A percentile compares a stretch with the other conserved stretches of the same genome.
These are phyloP conservation scores for Ophion ventricosus DNA, from an alignment of 2,888 invertebrate species.

Conservation along the genomic window DNA sequence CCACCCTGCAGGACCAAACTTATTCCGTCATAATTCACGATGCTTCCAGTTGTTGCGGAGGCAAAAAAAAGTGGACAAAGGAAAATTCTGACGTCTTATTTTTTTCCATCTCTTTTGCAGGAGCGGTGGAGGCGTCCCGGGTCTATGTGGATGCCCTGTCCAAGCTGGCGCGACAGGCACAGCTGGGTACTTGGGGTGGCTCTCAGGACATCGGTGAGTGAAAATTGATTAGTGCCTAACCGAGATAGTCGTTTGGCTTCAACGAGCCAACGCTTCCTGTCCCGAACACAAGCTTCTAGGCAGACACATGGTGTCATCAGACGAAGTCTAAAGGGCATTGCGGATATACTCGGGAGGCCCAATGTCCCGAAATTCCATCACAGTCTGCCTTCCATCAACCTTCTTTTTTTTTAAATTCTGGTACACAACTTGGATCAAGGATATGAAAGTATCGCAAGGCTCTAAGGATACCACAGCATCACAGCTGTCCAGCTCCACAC, in stretches of 20 bases:
- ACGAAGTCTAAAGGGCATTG: slow-evolving; percentile 13
- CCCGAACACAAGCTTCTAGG: slow-evolving; percentile 21
- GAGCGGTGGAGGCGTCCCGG: slow-evolving; percentile 94
- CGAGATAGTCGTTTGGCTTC: slow-evolving; percentile 56
- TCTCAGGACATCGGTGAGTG: slow-evolving; percentile 95
- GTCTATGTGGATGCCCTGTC: slow-evolving; percentile 95
- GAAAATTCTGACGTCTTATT: slow-evolving; percentile 19
- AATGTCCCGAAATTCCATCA: slow-evolving; percentile 1
- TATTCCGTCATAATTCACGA: background rate
- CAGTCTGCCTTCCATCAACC: background rate
- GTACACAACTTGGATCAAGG: background rate
- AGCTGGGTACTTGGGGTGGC: slow-evolving; percentile 95
- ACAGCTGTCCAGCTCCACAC: background rate
- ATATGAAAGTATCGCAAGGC: background rate
- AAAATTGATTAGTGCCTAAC: slow-evolving; percentile 71
- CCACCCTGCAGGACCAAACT: background rate
- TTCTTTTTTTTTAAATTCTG: background rate
- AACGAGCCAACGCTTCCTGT: slow-evolving; percentile 36
- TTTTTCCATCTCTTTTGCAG: slow-evolving; percentile 84
- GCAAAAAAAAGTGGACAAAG: slow-evolving; percentile 17
- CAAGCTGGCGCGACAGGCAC: slow-evolving; percentile 94
- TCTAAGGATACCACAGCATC: background rate
- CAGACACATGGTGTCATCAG: slow-evolving; percentile 20
- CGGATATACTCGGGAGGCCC: background rate
- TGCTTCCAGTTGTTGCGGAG: background rate